These are phyloP conservation scores for Ctena decussata DNA, from an alignment of 2,888 invertebrate species.

Conservation along the genomic window DNA sequence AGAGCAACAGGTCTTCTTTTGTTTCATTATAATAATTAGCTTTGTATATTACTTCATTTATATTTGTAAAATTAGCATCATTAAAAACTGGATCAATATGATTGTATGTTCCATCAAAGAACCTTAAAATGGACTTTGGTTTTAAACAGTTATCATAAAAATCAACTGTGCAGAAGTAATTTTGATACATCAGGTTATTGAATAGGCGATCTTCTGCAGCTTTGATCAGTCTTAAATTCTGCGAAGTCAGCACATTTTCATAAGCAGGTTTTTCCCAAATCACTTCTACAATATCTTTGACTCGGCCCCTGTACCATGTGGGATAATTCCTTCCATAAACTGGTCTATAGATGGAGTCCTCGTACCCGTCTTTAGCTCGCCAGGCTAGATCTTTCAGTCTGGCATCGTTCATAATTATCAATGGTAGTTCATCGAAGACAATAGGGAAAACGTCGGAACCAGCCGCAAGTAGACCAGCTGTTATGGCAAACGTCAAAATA, in stretches of 20 bases:
- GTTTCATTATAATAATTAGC: conserved; percentile 68
- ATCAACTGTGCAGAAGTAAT: conserved; percentile 60
- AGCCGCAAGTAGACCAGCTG: conserved; percentile 52
- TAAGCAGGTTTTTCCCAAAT: conserved; percentile 58
- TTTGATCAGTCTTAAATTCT: conserved; percentile 51
- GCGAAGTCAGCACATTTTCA: conserved; percentile 57
- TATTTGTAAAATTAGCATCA: conserved; percentile 48
- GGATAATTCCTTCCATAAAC: conserved; percentile 52
- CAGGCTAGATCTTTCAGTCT: conserved; percentile 66
- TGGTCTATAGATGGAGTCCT: conserved; percentile 47
- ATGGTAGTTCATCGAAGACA: conserved; percentile 67
- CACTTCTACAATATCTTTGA: conserved; percentile 68
- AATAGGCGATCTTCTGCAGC: conserved; percentile 62
- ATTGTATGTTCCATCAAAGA: conserved; percentile 71
- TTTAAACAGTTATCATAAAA: conserved; percentile 50
- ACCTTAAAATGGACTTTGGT: conserved; percentile 66
- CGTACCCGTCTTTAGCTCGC: conserved; percentile 44
- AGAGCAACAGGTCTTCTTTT: conserved; percentile 59
- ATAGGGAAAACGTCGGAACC: conserved; percentile 70
- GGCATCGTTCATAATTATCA: conserved; percentile 64
- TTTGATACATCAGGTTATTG: conserved; percentile 41
- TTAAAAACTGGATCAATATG: conserved; percentile 59
- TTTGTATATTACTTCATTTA: conserved; percentile 61
- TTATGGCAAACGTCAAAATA: conserved; percentile 52
- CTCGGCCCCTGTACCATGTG: conserved; percentile 56